phyloP scores from a whole-genome alignment of 1,140 invertebrate genomes.

The Danaus melanippus region DNA sequence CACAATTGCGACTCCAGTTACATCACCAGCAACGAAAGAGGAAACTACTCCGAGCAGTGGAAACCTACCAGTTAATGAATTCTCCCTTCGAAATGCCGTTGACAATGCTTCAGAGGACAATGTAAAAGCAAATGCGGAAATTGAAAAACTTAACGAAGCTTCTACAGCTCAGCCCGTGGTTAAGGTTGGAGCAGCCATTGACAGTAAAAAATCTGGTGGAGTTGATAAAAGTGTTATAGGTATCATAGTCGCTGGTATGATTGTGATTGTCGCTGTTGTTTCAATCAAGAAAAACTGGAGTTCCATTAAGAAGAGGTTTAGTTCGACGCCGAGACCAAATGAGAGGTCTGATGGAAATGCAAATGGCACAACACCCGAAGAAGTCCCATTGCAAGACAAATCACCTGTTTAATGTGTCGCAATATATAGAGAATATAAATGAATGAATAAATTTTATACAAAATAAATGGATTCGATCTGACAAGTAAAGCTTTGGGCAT shows the following conservation, averaged over 20 bases:
- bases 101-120: slow-evolving; percentile 32
- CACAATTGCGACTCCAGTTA: slow-evolving; percentile 15
- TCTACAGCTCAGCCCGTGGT: slow-evolving; percentile 28
- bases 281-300: slow-evolving; percentile 73
- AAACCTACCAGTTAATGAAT: slow-evolving; percentile 25
- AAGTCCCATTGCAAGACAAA: slow-evolving; percentile 61
- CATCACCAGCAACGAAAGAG: slow-evolving; percentile 12
- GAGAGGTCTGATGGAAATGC: slow-evolving; percentile 33
- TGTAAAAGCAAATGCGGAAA: slow-evolving; percentile 24
- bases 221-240: slow-evolving; percentile 60
- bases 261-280: slow-evolving; percentile 61
- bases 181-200: slow-evolving; percentile 47
- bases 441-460: slow-evolving; percentile 9
- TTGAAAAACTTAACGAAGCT: slow-evolving; percentile 25
- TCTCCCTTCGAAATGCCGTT: slow-evolving; percentile 38
- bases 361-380: slow-evolving; percentile 54
- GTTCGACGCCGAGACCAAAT: slow-evolving; percentile 46
- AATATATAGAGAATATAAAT: slow-evolving; percentile 2
- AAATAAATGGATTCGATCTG: slow-evolving; percentile 53
- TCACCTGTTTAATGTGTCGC: slow-evolving; percentile 41
- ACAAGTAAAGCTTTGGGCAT: slow-evolving; percentile 25
- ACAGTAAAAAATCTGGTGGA: slow-evolving; percentile 42
- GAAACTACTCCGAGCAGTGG: too few relatives aligned
- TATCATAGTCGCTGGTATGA: slow-evolving; percentile 65
- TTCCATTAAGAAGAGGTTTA: slow-evolving; percentile 60